These are phyloP conservation scores for Rhagium mordax DNA, from an alignment of 2,888 invertebrate species.

Conservation along the genomic window DNA sequence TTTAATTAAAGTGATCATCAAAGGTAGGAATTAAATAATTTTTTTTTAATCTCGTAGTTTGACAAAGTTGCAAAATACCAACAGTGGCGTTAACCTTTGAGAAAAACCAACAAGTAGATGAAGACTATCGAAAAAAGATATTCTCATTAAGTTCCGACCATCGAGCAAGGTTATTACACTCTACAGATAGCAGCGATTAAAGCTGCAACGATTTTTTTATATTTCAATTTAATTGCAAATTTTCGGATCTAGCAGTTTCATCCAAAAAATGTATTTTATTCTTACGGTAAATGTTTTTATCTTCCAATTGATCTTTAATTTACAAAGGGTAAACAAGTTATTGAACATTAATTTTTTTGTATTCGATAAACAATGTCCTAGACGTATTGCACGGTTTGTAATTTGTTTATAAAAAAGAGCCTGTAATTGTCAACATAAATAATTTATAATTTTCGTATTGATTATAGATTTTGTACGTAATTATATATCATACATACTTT, in stretches of 20 bases:
- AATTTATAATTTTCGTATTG: conserved; percentile 8
- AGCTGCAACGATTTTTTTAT: background rate
- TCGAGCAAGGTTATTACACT: background rate
- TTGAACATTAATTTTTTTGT: too few relatives aligned
- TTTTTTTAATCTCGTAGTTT: too few relatives aligned
- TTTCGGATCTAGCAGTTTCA: background rate
- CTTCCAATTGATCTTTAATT: too few relatives aligned
- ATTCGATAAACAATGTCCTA: background rate
- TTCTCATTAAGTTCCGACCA: background rate
- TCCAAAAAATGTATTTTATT: too few relatives aligned
- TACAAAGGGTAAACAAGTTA: too few relatives aligned
- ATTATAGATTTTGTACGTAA: conserved; percentile 16
- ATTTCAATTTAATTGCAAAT: background rate
- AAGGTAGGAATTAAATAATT: too few relatives aligned
- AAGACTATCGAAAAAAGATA: background rate
- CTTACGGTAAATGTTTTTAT: too few relatives aligned
- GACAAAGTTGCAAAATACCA: too few relatives aligned
- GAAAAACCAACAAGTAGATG: too few relatives aligned
- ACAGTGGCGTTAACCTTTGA: too few relatives aligned
- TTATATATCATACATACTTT: background rate
- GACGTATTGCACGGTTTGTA: background rate
- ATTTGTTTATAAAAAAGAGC: background rate
- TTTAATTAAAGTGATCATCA: too few relatives aligned
- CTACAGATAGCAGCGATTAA: background rate
- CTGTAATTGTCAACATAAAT: background rate